Conservation (phyloP, 2,888 invertebrate species). For the Atethmia centrago region DNA sequence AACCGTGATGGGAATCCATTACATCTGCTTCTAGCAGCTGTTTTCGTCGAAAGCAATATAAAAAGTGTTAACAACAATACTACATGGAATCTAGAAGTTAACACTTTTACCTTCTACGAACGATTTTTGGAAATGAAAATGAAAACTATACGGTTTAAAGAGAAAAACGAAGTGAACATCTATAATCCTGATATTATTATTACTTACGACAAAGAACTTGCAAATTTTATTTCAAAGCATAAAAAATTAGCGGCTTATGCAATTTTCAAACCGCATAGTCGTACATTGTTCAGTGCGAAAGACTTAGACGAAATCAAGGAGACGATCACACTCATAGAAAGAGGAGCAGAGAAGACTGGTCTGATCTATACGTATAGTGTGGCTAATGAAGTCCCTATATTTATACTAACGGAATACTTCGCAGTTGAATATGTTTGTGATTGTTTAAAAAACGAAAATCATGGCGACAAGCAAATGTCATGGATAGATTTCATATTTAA, state of each 20-base stretch:
- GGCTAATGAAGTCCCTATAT: conserved; percentile 32
- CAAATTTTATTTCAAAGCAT: conserved; percentile 42
- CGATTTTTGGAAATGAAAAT: conserved; percentile 34
- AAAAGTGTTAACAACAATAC: conserved; percentile 12
- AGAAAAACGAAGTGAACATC: conserved; percentile 49
- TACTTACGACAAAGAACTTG: conserved; percentile 46
- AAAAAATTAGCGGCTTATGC: conserved; percentile 51
- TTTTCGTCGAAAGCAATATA: conserved; percentile 43
- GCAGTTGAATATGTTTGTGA: conserved; percentile 42
- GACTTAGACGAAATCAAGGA: conserved; percentile 35
- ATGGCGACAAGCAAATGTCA: not conserved
- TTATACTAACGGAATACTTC: conserved; percentile 29
- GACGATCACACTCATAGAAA: conserved; percentile 21
- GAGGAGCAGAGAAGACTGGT: conserved; percentile 46
- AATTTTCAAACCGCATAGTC: conserved; percentile 9
- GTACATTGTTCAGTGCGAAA: conserved; percentile 13
- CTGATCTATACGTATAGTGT: conserved; percentile 39
- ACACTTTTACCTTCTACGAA: conserved; percentile 48
- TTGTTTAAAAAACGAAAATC: conserved; percentile 26
- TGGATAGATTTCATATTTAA: conserved; percentile 12
- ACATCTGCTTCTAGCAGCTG: conserved; percentile 47
- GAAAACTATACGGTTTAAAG: conserved; percentile 47
- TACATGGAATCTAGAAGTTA: conserved; percentile 12
- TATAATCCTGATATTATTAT: conserved; percentile 32
- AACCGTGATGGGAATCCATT: conserved; percentile 39